Percentiles rank a stretch among this genome's conserved stretches.
These are phyloP conservation scores for Clunio marinus DNA, from an alignment of 2,888 invertebrate species.

Conservation along the genomic window DNA sequence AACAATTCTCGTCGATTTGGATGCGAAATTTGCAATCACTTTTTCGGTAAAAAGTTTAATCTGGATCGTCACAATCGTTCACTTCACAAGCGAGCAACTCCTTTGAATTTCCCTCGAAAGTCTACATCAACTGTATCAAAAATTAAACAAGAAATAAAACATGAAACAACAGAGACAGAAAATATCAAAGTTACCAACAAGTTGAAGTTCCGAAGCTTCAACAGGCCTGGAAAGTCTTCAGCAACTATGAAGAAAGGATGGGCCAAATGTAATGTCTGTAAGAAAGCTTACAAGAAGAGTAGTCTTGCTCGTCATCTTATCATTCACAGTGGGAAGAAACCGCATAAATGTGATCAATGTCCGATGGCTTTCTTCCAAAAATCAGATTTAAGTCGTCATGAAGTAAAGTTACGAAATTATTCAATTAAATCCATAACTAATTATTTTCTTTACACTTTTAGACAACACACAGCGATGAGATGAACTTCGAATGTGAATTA, in stretches of 20 bases:
- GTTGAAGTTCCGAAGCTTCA: too few species aligned
- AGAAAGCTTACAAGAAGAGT: background rate
- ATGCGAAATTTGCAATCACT: conserved; percentile 21
- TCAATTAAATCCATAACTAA: background rate
- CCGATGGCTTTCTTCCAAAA: conserved; percentile 26
- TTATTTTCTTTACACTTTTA: background rate
- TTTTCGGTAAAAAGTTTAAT: conserved; percentile 28
- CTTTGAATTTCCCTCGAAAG: background rate
- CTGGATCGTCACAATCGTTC: conserved; percentile 24
- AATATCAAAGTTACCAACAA: too few species aligned
- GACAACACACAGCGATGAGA: conserved; percentile 12
- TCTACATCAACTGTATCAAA: background rate
- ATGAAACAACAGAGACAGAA: background rate
- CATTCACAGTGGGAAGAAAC: conserved; percentile 25
- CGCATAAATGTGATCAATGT: background rate
- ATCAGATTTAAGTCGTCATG: conserved; percentile 13
- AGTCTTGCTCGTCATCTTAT: conserved; percentile 19
- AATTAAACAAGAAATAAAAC: background rate
- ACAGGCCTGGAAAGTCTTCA: background rate
- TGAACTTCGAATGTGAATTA: conserved; percentile 9
- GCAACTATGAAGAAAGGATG: background rate
- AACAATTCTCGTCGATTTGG: conserved; percentile 26
- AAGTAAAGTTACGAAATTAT: background rate
- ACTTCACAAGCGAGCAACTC: conserved; percentile 10
- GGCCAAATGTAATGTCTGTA: conserved; percentile 5